Conservation (phyloP, 1,140 invertebrate genomes). For the Notospermus geniculatus region DNA sequence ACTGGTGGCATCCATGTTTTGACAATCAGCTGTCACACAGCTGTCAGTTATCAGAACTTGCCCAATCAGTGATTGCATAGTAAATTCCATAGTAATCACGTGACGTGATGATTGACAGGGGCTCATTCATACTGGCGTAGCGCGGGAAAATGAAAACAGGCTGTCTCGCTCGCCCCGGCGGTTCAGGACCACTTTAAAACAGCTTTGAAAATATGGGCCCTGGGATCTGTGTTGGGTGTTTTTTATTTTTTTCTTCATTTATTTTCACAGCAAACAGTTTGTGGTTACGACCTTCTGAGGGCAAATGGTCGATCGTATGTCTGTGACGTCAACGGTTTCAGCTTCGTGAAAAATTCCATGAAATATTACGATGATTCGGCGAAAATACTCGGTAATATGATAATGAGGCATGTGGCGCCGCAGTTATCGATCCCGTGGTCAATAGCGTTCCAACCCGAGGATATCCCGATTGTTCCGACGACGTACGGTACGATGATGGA, state of each 20-base stretch:
- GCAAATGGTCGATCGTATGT: constrained; percentile 98
- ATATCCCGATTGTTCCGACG: constrained; percentile 97
- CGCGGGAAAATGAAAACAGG: too few relatives aligned
- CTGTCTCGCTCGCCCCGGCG: too few relatives aligned
- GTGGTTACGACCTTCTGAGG: constrained; percentile 96
- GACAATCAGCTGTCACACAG: too few relatives aligned
- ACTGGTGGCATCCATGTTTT: too few relatives aligned
- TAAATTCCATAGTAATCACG: too few relatives aligned
- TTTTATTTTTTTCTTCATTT: constrained; percentile 8
- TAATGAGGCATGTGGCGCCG: constrained; percentile 87
- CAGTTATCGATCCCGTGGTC: constrained; percentile 95
- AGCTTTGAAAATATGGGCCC: not conserved
- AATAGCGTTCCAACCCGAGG: constrained; percentile 94
- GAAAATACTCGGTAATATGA: constrained; percentile 90
- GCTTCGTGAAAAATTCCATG: constrained; percentile 99
- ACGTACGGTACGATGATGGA: constrained; percentile 99
- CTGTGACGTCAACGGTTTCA: constrained; percentile 99
- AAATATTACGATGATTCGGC: constrained; percentile 99
- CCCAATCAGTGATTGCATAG: too few relatives aligned
- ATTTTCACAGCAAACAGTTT: constrained; percentile 86
- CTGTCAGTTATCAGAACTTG: too few relatives aligned
- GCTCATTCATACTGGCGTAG: too few relatives aligned
- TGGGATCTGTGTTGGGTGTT: not conserved
- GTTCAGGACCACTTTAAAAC: too few relatives aligned
- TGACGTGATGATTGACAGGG: too few relatives aligned